phyloP scores from a whole-genome alignment of 2,888 invertebrate species.

The Caradrina kadenii region DNA sequence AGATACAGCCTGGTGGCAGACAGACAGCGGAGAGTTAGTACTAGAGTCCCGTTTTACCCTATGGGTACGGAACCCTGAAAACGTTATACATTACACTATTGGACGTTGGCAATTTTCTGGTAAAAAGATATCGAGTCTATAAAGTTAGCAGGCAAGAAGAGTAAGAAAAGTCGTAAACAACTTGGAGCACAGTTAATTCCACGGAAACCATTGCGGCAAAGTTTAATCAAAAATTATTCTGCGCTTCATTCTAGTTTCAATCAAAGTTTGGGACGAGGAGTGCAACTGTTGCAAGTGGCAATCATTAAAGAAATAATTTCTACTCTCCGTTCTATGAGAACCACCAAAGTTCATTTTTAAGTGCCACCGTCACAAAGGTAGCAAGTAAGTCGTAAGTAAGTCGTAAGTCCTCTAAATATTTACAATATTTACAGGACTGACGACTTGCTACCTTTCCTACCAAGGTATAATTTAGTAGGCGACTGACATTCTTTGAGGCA shows the following conservation, averaged over 20 bases:
- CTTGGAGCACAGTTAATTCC: constrained; percentile 47
- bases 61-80: too few relatives aligned
- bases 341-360: background rate
- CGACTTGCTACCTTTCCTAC: too few relatives aligned
- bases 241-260: constrained; percentile 68
- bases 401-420: too few relatives aligned
- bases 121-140: constrained; percentile 7
- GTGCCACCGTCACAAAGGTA: background rate
- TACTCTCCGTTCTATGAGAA: background rate
- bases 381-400: too few relatives aligned
- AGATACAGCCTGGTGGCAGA: too few relatives aligned
- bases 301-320: constrained; percentile 37
- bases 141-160: background rate
- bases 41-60: too few relatives aligned
- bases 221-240: constrained; percentile 72
- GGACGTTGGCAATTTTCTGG: too few relatives aligned
- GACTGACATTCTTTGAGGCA: too few relatives aligned
- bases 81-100: too few relatives aligned
- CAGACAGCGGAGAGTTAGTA: too few relatives aligned
- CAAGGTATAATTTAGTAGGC: too few relatives aligned
- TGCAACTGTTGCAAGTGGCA: constrained; percentile 37
- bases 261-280: constrained; percentile 69
- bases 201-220: constrained; percentile 62
- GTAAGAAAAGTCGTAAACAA: constrained; percentile 46
- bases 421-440: too few relatives aligned